Evolutionary conservation across 2,797 vertebrate genomes (phyloP), one percentile per base, ranked within the genome.

Genomic region (Crenuchus spilurus): DNA sequence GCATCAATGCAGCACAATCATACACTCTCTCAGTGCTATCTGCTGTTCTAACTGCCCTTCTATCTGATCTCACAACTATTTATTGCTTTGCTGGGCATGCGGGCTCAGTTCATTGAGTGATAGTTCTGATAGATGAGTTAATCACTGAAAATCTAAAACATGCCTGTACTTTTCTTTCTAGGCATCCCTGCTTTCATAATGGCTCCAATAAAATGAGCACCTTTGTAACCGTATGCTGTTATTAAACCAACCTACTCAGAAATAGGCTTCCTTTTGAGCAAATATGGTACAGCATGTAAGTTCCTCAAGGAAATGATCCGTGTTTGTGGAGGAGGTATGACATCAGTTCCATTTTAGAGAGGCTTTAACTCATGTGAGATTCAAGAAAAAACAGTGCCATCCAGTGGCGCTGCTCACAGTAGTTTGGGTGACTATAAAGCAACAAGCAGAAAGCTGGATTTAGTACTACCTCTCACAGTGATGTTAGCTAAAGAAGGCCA

Each of bases 301-400:
- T 77, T 20, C 65, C 16, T 16, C 18, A 26, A 64, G 42, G 26
- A 30, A 31, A 28, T 62, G 37, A n/a, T 7, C 10, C 41, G 20
- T n/a, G n/a, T 64, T 57, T 55, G 41, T 57, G 16, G 30, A 54
- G 9, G 57, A 22, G 26, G 35, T 3, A 18, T 64, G 58, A 63
- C 83, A 83, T 83, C 72, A 69, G 75, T 78, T 65, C 71, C 73
- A 72, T 80, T 82, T 58, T 33, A 4, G 9, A 78, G 80, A 67
- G 72, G 71, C 67, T 54, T n/a, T 24, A 60, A 65, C 26, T 49
- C 30, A 84, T 41, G 14, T 48, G 76, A 85, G 55, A 76, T 85
- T 84, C 70, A 88, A 84, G 77, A 87, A 84, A 88, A 82, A 84
- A 82, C 79, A 92, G 82, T 90, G 91, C 86, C 92, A 90, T 84